Evolutionary conservation across 2,888 invertebrate species (phyloP), one percentile per base, ranked within the genome.

Genomic region (Caenorhabditis japonica): DNA sequence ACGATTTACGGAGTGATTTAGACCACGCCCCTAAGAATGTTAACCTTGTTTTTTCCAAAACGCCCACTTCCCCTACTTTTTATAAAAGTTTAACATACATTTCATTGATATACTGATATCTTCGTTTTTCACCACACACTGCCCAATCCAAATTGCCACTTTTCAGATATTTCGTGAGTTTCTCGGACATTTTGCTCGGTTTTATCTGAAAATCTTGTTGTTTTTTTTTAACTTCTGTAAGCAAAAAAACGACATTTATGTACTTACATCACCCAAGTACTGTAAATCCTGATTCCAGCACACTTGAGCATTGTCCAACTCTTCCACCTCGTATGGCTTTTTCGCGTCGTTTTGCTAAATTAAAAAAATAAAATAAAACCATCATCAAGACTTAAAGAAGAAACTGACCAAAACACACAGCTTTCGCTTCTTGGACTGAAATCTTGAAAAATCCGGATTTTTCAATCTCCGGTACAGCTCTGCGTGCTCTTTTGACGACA

Each of bases 261-360:
- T n/a, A 47, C 47, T 55, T 2, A 70, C 71, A 15, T 71, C 62
- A 13, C 62, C 62, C 30, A 62, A 38, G 30, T 39, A 52, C 34
- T 71, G 71, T 2, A 71, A 13, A 41, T 71, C 52, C 19, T 58
- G 38, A 58, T 71, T 62, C 71, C 71, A 71, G 4, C 21, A 30
- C 15, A 49, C 8, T 43, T 46, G 19, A 13, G n/a, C 36, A 1
- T 62, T 46, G 36, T 52, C 58, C 58, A 71, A 55, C 21, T 49
- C 66, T 12, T 56, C 66, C 21, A 66, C 25, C 44, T 56, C 33
- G 4, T 49, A 41, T 1, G 56, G 30, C 15, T 66, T 66, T 7
- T 27, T 34, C 17, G 66, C 49, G 12, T 51, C 10, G 2, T n/a
- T 10, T 12, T 41, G 1, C 19, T 66, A 49, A 55, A 47, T 17